phyloP scores from a whole-genome alignment of 2,888 invertebrate species.

The Tiphia femorata region DNA sequence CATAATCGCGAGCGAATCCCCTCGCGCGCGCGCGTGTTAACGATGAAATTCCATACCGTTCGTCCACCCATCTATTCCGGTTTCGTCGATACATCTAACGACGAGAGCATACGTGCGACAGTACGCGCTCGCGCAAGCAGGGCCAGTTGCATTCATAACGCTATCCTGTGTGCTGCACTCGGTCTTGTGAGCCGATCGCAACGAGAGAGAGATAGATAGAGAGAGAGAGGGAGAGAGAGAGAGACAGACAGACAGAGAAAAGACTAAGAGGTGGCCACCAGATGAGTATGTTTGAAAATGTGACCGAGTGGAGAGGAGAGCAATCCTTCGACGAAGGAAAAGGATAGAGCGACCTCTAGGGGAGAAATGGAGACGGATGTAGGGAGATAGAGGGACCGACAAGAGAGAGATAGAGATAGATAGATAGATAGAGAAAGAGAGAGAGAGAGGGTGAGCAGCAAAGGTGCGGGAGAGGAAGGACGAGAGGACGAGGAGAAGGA shows the following conservation, averaged over 20 bases:
- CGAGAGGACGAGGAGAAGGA: slow-evolving; percentile 9
- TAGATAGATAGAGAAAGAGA: slow-evolving; percentile 5
- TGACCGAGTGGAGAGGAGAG: slow-evolving; percentile 29
- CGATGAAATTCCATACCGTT: too few relatives aligned
- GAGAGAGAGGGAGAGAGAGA: too few relatives aligned
- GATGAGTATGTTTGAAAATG: slow-evolving; percentile 35
- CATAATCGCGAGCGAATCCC: too few relatives aligned
- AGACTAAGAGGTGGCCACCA: too few relatives aligned
- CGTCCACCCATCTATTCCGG: too few relatives aligned
- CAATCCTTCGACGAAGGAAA: slow-evolving; percentile 1
- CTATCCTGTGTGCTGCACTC: too few relatives aligned
- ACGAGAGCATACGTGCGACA: too few relatives aligned
- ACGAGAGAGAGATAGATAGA: not conserved
- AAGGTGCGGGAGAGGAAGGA: too few relatives aligned
- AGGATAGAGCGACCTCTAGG: not conserved
- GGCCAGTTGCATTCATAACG: not conserved
- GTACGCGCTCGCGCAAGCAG: not conserved
- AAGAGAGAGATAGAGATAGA: not conserved
- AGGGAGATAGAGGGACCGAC: not conserved
- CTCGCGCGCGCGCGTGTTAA: too few relatives aligned
- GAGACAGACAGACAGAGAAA: too few relatives aligned
- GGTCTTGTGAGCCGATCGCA: too few relatives aligned
- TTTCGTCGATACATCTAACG: too few relatives aligned
- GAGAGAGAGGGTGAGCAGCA: slow-evolving; percentile 3
- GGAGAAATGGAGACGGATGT: slow-evolving; percentile 7